These are phyloP conservation scores for Serinus canaria DNA, from an alignment of 2,113 vertebrate species.

Conservation along the genomic window DNA sequence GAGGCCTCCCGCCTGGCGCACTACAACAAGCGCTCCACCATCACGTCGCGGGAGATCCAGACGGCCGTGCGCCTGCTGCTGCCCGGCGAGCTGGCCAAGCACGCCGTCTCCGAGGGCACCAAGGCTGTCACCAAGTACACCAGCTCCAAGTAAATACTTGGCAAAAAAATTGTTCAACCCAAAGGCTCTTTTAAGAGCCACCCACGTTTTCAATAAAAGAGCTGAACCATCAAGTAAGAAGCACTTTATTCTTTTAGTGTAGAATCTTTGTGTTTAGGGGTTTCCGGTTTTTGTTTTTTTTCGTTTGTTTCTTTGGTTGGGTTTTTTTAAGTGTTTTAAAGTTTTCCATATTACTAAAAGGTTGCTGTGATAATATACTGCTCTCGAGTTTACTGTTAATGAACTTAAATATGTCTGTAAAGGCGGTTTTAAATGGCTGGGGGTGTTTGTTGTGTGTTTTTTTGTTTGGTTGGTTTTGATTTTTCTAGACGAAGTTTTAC, in stretches of 20 bases:
- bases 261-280: rapidly evolving
- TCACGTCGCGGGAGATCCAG: conserved; percentile 81
- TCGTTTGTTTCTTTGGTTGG: too few relatives aligned
- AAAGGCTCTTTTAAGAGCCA: conserved; percentile 66
- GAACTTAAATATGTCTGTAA: rapidly evolving
- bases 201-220: background rate
- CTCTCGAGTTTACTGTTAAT: rapidly evolving
- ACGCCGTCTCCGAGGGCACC: conserved; percentile 78
- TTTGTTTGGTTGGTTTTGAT: too few relatives aligned
- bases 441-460: too few relatives aligned
- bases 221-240: too few relatives aligned
- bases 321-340: rapidly evolving
- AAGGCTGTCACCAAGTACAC: conserved; percentile 85
- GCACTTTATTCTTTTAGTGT: rapidly evolving
- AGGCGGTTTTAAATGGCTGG: rapidly evolving
- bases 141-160: conserved; percentile 16
- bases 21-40: conserved; percentile 79
- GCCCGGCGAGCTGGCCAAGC: conserved; percentile 76
- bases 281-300: rapidly evolving
- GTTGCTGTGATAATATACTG: rapidly evolving
- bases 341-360: rapidly evolving
- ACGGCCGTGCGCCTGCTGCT: conserved; percentile 81
- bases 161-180: background rate
- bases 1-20: conserved; percentile 69
- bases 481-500: rapidly evolving